Percentiles rank a stretch among this genome's conserved stretches.
These are phyloP conservation scores for Steinernema hermaphroditum DNA, from an alignment of 2,888 invertebrate genomes.

Conservation along the genomic window DNA sequence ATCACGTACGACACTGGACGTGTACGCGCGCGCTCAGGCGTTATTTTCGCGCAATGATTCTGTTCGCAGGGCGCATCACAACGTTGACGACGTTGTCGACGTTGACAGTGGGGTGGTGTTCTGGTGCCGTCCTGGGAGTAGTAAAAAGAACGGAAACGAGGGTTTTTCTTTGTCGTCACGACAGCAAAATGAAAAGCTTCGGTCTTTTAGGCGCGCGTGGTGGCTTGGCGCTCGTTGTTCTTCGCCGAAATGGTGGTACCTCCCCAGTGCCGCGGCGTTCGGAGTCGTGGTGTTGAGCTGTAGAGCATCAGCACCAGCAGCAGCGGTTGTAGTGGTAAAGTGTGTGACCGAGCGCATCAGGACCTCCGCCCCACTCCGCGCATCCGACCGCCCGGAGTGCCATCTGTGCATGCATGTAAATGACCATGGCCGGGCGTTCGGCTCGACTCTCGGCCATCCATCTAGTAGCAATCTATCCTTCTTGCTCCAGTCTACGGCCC, in stretches of 20 bases:
- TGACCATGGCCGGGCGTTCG: constrained; percentile 5
- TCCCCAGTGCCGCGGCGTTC: background rate
- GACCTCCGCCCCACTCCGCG: background rate
- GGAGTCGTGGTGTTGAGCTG: too few relatives aligned
- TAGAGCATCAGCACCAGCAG: background rate
- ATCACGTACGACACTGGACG: constrained; percentile 28
- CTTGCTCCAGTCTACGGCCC: constrained; percentile 25
- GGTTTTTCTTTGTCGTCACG: constrained; percentile 19
- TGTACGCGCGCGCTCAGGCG: constrained; percentile 23
- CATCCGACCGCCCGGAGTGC: constrained; percentile 20
- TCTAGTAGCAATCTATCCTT: constrained; percentile 16
- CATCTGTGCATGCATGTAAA: constrained; percentile 28
- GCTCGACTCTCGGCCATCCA: constrained; percentile 4
- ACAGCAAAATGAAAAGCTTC: background rate
- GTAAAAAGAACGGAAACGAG: constrained; percentile 17
- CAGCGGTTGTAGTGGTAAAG: background rate
- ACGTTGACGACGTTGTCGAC: background rate
- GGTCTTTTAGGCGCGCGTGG: background rate
- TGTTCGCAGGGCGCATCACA: constrained; percentile 26
- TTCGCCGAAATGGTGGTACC: background rate
- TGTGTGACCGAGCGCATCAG: background rate
- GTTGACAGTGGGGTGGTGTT: constrained; percentile 3
- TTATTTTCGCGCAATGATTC: constrained; percentile 31
- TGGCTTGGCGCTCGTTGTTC: background rate
- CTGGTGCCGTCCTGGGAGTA: constrained; percentile 11